These are phyloP conservation scores for Ceratosolen solmsi DNA, from an alignment of 1,140 invertebrate genomes.

Conservation along the genomic window DNA sequence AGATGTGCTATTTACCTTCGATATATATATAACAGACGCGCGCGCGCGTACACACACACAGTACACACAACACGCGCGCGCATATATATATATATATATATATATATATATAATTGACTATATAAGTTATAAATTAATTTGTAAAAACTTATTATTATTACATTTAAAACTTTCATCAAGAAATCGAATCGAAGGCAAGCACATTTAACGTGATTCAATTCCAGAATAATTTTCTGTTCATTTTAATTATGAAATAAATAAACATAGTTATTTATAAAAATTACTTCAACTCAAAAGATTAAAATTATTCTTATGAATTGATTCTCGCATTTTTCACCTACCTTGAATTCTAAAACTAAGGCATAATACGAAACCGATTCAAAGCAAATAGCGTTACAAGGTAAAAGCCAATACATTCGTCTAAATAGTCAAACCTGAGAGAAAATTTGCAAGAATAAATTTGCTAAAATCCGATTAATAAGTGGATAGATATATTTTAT, in stretches of 20 bases:
- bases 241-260: constrained; percentile 13
- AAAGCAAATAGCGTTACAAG: constrained; percentile 75
- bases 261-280: constrained; percentile 29
- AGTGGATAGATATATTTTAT: not conserved
- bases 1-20: constrained; percentile 50
- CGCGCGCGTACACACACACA: too few species aligned
- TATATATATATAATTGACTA: too few species aligned
- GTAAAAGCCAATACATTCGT: constrained; percentile 73
- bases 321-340: constrained; percentile 67
- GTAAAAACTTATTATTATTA: constrained; percentile 34
- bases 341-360: constrained; percentile 73
- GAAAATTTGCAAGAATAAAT: constrained; percentile 55
- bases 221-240: constrained; percentile 40
- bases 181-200: constrained; percentile 44
- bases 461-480: not conserved
- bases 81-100: too few species aligned
- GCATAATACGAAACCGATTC: constrained; percentile 72
- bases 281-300: constrained; percentile 51
- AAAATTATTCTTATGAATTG: constrained; percentile 61
- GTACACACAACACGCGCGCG: too few species aligned
- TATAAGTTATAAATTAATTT: constrained; percentile 51
- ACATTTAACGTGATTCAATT: constrained; percentile 47
- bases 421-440: constrained; percentile 68
- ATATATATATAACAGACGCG: too few species aligned
- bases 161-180: constrained; percentile 15